Evolutionary conservation across 2,888 invertebrate species (phyloP).

Genomic region (Drosophila greeni): DNA sequence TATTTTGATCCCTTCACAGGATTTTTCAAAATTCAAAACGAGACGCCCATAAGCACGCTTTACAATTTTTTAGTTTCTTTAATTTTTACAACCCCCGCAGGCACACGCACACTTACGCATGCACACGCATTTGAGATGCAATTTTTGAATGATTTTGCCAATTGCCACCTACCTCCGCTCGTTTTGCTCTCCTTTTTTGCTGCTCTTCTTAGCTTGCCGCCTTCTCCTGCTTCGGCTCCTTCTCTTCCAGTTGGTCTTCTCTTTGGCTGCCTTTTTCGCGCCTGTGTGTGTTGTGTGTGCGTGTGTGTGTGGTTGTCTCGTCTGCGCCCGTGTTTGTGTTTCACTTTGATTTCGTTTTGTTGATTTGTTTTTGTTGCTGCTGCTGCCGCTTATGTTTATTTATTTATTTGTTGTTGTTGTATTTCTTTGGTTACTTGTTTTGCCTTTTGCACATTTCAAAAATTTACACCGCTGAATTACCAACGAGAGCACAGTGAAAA

Average conservation of each 20-base stretch:
- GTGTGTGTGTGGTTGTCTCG: conserved; percentile 2
- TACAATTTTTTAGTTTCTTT: neutral
- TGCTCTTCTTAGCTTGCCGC: conserved; percentile 7
- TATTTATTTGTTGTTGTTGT: neutral
- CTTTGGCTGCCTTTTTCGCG: conserved; percentile 14
- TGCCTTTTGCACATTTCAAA: conserved; percentile 21
- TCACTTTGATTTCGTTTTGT: conserved; percentile 25
- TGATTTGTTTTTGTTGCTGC: conserved; percentile 25
- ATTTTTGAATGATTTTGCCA: conserved; percentile 19
- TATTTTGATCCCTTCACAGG: conserved; percentile 3
- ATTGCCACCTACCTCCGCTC: conserved; percentile 14
- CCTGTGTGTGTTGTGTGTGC: neutral
- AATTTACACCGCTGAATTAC: conserved; percentile 22
- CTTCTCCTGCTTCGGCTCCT: conserved; percentile 8
- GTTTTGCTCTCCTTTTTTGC: neutral
- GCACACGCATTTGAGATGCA: conserved; percentile 8
- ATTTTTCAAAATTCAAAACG: neutral
- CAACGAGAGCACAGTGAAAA: conserved; percentile 24
- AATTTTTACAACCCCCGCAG: conserved; percentile 14
- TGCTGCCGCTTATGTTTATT: conserved; percentile 21
- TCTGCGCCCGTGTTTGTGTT: conserved; percentile 10
- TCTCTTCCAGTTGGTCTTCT: conserved; percentile 1
- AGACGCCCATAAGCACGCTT: conserved; percentile 22
- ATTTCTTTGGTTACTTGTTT: conserved; percentile 28
- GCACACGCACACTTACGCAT: neutral